These are phyloP conservation scores for Drosophila melanica DNA, from an alignment of 1,140 invertebrate genomes.

Conservation along the genomic window DNA sequence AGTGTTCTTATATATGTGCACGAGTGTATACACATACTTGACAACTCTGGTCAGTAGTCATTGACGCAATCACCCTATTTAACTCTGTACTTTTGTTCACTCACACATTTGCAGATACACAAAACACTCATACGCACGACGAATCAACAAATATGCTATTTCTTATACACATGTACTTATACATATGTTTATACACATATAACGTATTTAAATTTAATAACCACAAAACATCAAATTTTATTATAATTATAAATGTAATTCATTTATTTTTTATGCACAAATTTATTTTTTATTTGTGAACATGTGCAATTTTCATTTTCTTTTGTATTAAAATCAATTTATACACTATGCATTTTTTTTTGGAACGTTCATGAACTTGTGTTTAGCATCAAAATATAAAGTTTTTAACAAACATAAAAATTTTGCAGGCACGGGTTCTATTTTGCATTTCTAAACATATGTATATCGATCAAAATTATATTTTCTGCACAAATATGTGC, in stretches of 20 bases:
- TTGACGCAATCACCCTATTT: slow-evolving; percentile 79
- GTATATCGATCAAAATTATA: slow-evolving; percentile 20
- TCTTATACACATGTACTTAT: slow-evolving; percentile 13
- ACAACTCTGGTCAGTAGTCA: slow-evolving; percentile 67
- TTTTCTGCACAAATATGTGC: slow-evolving; percentile 14
- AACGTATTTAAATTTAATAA: background rate
- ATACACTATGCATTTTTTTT: background rate
- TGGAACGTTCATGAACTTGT: background rate
- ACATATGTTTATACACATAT: slow-evolving; percentile 7
- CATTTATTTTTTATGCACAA: background rate
- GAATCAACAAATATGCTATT: slow-evolving; percentile 33
- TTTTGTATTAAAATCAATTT: background rate
- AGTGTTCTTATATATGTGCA: background rate
- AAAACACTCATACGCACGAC: slow-evolving; percentile 18
- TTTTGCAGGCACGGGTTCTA: no score
- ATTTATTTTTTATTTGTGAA: background rate
- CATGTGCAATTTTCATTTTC: background rate
- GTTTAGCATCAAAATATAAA: background rate
- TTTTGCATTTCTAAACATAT: slow-evolving; percentile 4
- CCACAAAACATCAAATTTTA: background rate
- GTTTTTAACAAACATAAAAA: background rate
- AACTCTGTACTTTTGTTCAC: slow-evolving; percentile 58
- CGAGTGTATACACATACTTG: slow-evolving; percentile 43
- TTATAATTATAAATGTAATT: background rate
- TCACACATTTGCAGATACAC: slow-evolving; percentile 29